A percentile compares a stretch with the other conserved stretches of the same genome.
Evolutionary conservation across 2,113 vertebrate genomes (phyloP).

Genomic region (Tinamus guttatus): DNA sequence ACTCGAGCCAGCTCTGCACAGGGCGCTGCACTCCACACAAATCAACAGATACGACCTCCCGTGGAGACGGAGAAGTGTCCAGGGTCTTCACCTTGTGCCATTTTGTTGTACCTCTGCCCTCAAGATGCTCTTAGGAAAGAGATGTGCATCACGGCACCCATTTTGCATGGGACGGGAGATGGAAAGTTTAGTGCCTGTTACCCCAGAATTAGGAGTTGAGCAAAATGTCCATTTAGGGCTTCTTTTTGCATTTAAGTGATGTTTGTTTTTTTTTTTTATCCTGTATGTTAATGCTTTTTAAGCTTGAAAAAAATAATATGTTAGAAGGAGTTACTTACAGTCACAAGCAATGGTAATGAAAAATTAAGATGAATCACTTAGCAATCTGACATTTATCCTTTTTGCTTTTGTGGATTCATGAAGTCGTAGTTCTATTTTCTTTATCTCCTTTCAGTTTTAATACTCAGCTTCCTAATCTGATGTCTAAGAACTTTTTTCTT

Average conservation of each 20-base stretch:
- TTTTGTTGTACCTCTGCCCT: not conserved
- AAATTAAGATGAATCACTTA: not conserved
- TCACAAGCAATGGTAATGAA: not conserved
- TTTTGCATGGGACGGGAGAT: not conserved
- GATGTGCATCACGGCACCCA: too few species aligned
- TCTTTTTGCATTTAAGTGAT: not conserved
- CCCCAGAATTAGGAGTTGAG: not conserved
- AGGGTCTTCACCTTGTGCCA: not conserved
- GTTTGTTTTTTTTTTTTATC: not conserved
- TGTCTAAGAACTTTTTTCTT: not conserved
- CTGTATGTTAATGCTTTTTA: not conserved
- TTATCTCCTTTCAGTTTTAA: not conserved
- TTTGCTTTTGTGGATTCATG: not conserved
- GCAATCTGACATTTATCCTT: not conserved
- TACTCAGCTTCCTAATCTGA: not conserved
- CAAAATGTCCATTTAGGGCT: not conserved
- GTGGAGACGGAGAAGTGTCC: too few species aligned
- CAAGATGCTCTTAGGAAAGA: not conserved
- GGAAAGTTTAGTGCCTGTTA: not conserved
- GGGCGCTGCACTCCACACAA: not conserved
- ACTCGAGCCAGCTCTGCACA: not conserved
- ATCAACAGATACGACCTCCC: too few species aligned
- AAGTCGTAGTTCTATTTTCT: not conserved
- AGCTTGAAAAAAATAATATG: not conserved
- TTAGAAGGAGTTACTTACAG: not conserved